Base-by-base conservation (phyloP, 2,888 invertebrate species). In the Prosapia bicincta region DNA sequence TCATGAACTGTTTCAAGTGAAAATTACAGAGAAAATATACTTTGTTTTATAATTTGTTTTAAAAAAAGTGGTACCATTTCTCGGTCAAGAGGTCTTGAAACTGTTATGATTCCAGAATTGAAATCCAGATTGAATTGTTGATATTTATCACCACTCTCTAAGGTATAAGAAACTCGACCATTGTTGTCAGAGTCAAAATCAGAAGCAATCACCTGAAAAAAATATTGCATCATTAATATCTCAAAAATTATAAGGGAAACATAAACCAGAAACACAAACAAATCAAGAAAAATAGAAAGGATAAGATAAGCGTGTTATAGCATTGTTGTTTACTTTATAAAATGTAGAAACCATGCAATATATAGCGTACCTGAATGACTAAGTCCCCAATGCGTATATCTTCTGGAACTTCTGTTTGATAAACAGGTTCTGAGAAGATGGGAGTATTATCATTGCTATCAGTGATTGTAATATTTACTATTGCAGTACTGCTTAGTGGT, bases 361-460 rank as follows among this genome's bases (percentile, higher is more conserved):
- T n/a, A n/a, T n/a, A n/a, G 5, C 13, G 82, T 77, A 95, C 91
- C 87, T 94, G 93, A 54, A 93, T 84, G 76, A 95, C 90, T 82
- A 89, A 90, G 80, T 91, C 89, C 30, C 93, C 93, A 28, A 90
- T 85, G 80, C 88, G 85, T 0, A 93, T 91, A 85, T 96, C 94
- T 85, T 98, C 97, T 72, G 90, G 88, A 66, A 96, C 90, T 77
- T 91, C 88, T 15, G 93, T 90, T 69, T 89, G 89, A 85, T 95
- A 97, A 1, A 92, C 88, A 72, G 90, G 86, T 84, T 94, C 94
- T 69, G 89, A 87, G 85, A 97, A 97, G 73, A 89, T 87, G 0
- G 97, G 97, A 7, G 91, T 89, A 84, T 97, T 97, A 85, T 97
- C 97, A 84, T 97, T 97, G 82, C 91, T 91, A 85, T 97, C 97